Conservation (phyloP, 2,113 vertebrate species). For the Sylvilagus bachmani region DNA sequence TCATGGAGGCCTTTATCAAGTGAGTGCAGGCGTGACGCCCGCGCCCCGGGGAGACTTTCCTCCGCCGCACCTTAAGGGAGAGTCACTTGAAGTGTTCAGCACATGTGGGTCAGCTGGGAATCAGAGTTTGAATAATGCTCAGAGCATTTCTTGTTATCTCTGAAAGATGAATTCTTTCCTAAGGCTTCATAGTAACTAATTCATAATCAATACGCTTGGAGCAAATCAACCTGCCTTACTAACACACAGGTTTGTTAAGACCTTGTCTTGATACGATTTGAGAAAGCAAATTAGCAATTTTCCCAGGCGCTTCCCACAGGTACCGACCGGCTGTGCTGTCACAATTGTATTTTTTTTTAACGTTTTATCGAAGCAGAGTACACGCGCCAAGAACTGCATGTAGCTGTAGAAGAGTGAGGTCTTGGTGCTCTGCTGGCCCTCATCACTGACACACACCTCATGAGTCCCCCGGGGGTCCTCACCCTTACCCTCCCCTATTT, state of each 20-base stretch:
- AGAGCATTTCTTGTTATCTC: slow-evolving; percentile 37
- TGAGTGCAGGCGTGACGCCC: slow-evolving; percentile 83
- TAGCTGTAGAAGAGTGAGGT: too few relatives aligned
- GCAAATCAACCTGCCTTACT: neutral
- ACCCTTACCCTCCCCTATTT: too few relatives aligned
- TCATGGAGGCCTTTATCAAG: slow-evolving; percentile 99
- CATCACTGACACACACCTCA: too few relatives aligned
- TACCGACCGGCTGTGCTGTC: too few relatives aligned
- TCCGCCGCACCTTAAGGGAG: neutral
- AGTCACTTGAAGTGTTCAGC: slow-evolving; percentile 15
- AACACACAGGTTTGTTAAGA: neutral
- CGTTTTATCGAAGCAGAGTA: too few relatives aligned
- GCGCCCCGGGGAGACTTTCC: too few relatives aligned
- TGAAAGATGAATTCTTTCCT: slow-evolving; percentile 53
- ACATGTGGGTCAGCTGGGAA: neutral
- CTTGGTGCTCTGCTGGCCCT: too few relatives aligned
- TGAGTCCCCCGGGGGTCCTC: too few relatives aligned
- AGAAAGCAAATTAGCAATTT: slow-evolving; percentile 26
- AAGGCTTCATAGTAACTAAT: neutral
- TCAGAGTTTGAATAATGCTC: slow-evolving; percentile 26
- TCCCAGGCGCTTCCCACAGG: neutral
- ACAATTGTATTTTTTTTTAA: too few relatives aligned
- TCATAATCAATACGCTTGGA: slow-evolving; percentile 10
- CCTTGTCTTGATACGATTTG: neutral
- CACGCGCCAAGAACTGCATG: too few relatives aligned